Evolutionary conservation across 1,140 invertebrate genomes (phyloP).

Genomic region (Heterodera schachtii): DNA sequence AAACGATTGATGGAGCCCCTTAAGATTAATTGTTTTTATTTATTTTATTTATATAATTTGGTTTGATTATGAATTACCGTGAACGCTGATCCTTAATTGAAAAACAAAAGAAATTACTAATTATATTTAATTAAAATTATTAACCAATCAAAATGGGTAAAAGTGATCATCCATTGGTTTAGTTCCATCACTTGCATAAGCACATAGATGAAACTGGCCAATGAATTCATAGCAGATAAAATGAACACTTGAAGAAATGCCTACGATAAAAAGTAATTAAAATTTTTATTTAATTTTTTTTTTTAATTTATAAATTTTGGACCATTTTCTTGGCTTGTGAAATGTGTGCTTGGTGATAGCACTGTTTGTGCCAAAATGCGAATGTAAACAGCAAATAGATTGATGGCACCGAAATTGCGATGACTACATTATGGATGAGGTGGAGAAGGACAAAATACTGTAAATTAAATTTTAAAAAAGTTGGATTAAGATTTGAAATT

Average conservation of each 20-base stretch:
- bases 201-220: not conserved
- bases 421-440: not conserved
- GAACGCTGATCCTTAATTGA: slow-evolving; percentile 11
- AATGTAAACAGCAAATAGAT: slow-evolving; percentile 18
- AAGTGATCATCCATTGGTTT: slow-evolving; percentile 12
- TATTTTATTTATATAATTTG: too few relatives aligned
- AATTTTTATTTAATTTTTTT: not conserved
- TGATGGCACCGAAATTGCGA: slow-evolving; percentile 2
- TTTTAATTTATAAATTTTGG: not conserved
- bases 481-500: not conserved
- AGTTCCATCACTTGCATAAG: slow-evolving; percentile 9
- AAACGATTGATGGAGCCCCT: slow-evolving; percentile 3
- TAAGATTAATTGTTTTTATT: too few relatives aligned
- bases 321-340: slow-evolving; percentile 15
- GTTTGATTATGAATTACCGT: not conserved
- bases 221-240: slow-evolving; percentile 4
- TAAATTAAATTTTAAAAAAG: not conserved
- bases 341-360: not conserved
- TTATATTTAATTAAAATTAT: not conserved
- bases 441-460: slow-evolving; percentile 1
- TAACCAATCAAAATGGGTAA: slow-evolving; percentile 21
- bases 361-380: slow-evolving; percentile 1
- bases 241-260: slow-evolving; percentile 22
- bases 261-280: not conserved
- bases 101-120: not conserved